Conservation (phyloP, 1,140 invertebrate genomes). For the Penaeus japonicus region DNA sequence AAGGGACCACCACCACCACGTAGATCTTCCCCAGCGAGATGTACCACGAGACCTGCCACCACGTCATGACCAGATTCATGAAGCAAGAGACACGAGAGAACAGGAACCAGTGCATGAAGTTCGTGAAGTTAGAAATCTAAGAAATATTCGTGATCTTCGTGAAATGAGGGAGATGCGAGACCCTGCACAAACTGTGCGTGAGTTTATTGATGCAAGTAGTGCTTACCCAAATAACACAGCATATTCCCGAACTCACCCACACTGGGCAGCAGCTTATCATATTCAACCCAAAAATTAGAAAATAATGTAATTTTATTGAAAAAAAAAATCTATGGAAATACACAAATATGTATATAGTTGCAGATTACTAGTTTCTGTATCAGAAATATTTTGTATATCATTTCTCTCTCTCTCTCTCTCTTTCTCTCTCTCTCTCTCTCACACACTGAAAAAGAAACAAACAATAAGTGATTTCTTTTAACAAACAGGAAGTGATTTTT, state of each 20-base stretch:
- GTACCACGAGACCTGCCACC: constrained; percentile 2
- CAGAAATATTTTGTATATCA: too few species aligned
- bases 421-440: too few species aligned
- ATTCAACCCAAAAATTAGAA: constrained; percentile 39
- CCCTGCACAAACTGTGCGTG: constrained; percentile 41
- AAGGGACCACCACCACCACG: constrained; percentile 16
- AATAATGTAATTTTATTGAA: neutral
- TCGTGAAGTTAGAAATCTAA: constrained; percentile 20
- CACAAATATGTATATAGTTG: neutral
- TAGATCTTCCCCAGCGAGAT: constrained; percentile 24
- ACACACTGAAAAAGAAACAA: too few species aligned
- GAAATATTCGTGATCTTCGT: constrained; percentile 29
- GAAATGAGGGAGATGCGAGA: constrained; percentile 49
- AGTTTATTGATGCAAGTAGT: constrained; percentile 42
- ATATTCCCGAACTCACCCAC: constrained; percentile 41
- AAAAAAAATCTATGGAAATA: neutral
- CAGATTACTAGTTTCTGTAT: neutral
- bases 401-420: too few species aligned
- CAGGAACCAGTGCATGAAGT: constrained; percentile 31
- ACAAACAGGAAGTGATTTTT: too few species aligned
- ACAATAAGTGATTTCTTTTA: too few species aligned
- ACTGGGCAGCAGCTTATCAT: constrained; percentile 37
- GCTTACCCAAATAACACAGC: constrained; percentile 39
- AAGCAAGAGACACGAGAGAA: constrained; percentile 34
- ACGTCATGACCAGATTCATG: constrained; percentile 22